Conservation (phyloP, 2,113 vertebrate species). For the Tringa solitaria region DNA sequence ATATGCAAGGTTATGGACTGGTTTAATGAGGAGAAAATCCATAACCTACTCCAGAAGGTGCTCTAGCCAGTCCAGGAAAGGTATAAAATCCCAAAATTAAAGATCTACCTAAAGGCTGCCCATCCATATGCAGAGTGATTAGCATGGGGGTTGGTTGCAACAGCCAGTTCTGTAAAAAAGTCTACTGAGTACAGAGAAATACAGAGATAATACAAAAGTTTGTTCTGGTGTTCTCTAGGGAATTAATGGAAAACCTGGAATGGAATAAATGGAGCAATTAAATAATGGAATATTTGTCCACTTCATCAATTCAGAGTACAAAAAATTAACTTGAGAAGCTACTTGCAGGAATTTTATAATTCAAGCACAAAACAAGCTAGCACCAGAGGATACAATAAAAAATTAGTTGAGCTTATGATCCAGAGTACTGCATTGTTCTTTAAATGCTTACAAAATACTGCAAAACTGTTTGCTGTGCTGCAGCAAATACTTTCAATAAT, state of each 20-base stretch:
- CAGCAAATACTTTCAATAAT: neutral
- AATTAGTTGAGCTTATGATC: neutral
- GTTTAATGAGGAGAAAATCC: neutral
- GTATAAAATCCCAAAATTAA: neutral
- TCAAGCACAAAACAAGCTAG: neutral
- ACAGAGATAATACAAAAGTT: neutral
- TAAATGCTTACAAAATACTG: neutral
- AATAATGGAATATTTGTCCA: neutral
- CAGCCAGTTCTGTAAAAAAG: neutral
- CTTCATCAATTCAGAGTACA: neutral
- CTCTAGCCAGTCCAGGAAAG: neutral
- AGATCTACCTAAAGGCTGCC: neutral
- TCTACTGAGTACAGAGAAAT: neutral
- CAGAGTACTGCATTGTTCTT: neutral
- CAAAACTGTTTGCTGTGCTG: neutral
- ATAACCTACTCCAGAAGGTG: neutral
- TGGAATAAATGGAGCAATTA: neutral
- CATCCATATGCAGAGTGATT: neutral
- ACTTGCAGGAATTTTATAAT: neutral
- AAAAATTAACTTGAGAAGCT: neutral
- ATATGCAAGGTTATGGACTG: neutral
- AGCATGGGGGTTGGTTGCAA: neutral
- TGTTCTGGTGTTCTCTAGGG: neutral
- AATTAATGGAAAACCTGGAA: neutral
- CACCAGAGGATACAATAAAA: neutral